Evolutionary conservation across 1,140 invertebrate species (phyloP).

Genomic region (Atta cephalotes): DNA sequence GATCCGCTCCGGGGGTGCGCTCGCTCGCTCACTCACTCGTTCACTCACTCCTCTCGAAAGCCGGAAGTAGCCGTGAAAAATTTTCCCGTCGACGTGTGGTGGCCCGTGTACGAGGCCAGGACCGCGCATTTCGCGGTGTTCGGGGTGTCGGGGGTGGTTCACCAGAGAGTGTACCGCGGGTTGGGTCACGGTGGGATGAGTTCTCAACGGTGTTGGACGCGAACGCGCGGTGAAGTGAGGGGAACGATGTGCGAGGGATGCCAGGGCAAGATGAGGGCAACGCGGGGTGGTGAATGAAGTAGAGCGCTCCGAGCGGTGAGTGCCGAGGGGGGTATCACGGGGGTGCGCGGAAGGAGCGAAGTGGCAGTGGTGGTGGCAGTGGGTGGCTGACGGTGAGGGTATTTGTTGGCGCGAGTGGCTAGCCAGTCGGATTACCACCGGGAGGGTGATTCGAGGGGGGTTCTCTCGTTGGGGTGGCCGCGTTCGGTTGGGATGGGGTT

Average conservation of each 20-base stretch:
- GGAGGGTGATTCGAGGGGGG: slow-evolving; percentile 73
- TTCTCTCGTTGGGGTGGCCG: slow-evolving; percentile 69
- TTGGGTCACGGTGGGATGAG: slow-evolving; percentile 77
- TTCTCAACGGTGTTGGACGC: slow-evolving; percentile 65
- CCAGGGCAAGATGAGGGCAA: neutral
- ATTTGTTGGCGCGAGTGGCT: slow-evolving; percentile 86
- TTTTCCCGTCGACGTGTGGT: slow-evolving; percentile 82
- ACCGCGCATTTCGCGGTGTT: slow-evolving; percentile 83
- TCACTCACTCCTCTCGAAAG: slow-evolving; percentile 70
- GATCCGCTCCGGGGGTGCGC: slow-evolving; percentile 58
- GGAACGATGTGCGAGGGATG: slow-evolving; percentile 21
- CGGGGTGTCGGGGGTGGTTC: slow-evolving; percentile 85
- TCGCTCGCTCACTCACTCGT: slow-evolving; percentile 20
- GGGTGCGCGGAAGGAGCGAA: slow-evolving; percentile 63
- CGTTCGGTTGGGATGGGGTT: slow-evolving; percentile 57
- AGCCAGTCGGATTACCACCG: slow-evolving; percentile 86
- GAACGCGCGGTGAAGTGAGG: slow-evolving; percentile 65
- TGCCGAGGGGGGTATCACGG: slow-evolving; percentile 33
- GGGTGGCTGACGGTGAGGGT: slow-evolving; percentile 84
- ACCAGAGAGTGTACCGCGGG: slow-evolving; percentile 84
- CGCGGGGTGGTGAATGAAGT: slow-evolving; percentile 5
- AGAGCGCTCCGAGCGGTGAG: slow-evolving; percentile 59
- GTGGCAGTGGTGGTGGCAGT: slow-evolving; percentile 76
- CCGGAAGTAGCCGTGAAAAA: slow-evolving; percentile 82
- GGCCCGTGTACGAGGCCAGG: slow-evolving; percentile 79